Base-by-base conservation (phyloP, 2,888 invertebrate species). In the Tiliacea aurago region DNA sequence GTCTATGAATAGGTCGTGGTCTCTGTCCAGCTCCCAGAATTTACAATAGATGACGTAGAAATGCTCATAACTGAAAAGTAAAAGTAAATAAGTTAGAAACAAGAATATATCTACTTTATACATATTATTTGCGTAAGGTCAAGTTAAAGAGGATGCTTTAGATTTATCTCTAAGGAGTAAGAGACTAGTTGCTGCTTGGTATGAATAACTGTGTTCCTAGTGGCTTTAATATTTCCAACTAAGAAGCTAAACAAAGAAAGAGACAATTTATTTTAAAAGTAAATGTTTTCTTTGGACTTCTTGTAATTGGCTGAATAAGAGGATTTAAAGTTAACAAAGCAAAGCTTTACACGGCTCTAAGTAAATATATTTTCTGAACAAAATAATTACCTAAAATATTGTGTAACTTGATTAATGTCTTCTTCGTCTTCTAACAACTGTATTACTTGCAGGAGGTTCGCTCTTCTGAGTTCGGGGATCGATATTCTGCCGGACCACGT, bases 41-140 rank as follows among this genome's bases (percentile, higher is more conserved):
- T 99, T 99, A 97, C 99, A 99, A 95, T 99, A 99, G 93, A 99
- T 99, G 78, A 99, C 99, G 96, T 99, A 99, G 96, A 99, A 99
- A 96, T 99, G 99, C 95, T 99, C 99, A 94, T 99, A 99, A 92
- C 99, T 99, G 97, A 28, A 97, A 98, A 94, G 93, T 96, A 47
- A 71, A 41, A 1, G 6, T 0, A 18, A 51, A 33, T 41, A 47
- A 28, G 11, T 76, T 23, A 73, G n/a, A 63, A 55, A 49, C 15
- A 58, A 59, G 3, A 13, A 62, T 37, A 28, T 28, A 28, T 4
- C 13, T 37, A 11, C 1, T 10, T 13, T 11, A 45, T 45, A 28
- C 28, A 28, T 28, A 45, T 45, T 5, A 37, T 23, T 15, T 28
- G 4, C 2, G 6, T 33, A n/a, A 47, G n/a, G 33, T 33, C 9